A percentile compares a stretch with the other conserved stretches of the same genome.
phyloP scores from a whole-genome alignment of 2,113 vertebrate species.

The Lasiurus borealis region DNA sequence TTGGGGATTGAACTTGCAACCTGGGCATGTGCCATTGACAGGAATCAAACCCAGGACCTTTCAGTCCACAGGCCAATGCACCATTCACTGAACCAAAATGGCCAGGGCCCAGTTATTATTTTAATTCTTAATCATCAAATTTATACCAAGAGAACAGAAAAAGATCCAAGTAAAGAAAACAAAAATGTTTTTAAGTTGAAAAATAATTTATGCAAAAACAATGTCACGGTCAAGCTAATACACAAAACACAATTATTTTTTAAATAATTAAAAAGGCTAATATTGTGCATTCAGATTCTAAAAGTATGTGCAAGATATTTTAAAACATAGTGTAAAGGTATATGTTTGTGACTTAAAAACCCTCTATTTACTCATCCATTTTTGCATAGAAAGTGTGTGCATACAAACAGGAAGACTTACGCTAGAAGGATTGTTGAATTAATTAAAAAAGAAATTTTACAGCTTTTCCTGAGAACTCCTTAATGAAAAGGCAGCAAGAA shows the following conservation, averaged over 20 bases:
- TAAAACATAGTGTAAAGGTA: not conserved
- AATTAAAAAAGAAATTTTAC: slow-evolving; percentile 64
- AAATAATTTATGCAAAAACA: not conserved
- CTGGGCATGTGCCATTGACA: no score
- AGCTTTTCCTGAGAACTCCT: slow-evolving; percentile 55
- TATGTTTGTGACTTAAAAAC: slow-evolving; percentile 8
- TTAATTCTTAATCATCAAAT: not conserved
- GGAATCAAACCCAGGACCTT: no score
- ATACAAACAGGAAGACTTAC: not conserved
- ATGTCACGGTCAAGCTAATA: not conserved
- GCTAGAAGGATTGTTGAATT: not conserved
- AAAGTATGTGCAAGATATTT: not conserved
- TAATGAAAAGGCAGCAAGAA: slow-evolving; percentile 71
- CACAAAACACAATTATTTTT: not conserved
- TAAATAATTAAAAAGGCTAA: not conserved
- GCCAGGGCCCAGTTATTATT: not conserved
- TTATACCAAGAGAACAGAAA: not conserved
- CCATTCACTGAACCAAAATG: no score
- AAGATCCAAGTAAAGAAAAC: slow-evolving; percentile 10
- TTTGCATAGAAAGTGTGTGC: not conserved
- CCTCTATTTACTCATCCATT: not conserved
- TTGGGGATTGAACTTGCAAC: no score
- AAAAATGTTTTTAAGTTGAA: not conserved
- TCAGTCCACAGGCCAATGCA: no score
- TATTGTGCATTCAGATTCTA: not conserved